phyloP scores from a whole-genome alignment of 2,113 vertebrate genomes.

The Periophthalmodon schlosseri region DNA sequence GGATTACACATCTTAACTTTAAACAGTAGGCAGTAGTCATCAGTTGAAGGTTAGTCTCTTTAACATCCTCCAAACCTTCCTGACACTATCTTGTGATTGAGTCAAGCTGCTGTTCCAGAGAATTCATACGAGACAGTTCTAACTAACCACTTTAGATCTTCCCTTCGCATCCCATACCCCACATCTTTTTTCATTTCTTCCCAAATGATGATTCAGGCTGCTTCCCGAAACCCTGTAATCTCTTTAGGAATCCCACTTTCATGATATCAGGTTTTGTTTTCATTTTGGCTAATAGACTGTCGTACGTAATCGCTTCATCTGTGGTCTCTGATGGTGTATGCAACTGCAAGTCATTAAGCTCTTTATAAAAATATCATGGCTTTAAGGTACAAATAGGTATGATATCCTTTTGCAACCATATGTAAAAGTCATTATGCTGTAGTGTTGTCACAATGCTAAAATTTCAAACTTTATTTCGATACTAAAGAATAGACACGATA shows the following conservation, averaged over 20 bases:
- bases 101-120: conserved; percentile 51
- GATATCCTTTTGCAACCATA: not conserved
- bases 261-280: conserved; percentile 46
- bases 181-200: conserved; percentile 20
- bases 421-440: no score
- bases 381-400: not conserved
- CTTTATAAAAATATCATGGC: not conserved
- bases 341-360: not conserved
- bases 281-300: conserved; percentile 44
- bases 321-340: not conserved
- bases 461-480: no score
- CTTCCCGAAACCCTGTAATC: conserved; percentile 60
- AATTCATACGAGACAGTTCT: not conserved
- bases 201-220: conserved; percentile 51
- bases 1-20: conserved; percentile 3
- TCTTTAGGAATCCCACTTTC: conserved; percentile 42
- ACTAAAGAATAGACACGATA: no score
- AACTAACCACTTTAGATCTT: conserved; percentile 3
- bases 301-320: conserved; percentile 29
- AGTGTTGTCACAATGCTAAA: no score
- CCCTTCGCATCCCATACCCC: conserved; percentile 43
- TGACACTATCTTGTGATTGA: conserved; percentile 50
- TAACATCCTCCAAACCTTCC: conserved; percentile 33
- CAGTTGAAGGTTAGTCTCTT: conserved; percentile 30
- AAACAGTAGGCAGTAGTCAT: conserved; percentile 1